Conservation (phyloP, 2,797 vertebrate genomes). For the Lagorchestes hirsutus region DNA sequence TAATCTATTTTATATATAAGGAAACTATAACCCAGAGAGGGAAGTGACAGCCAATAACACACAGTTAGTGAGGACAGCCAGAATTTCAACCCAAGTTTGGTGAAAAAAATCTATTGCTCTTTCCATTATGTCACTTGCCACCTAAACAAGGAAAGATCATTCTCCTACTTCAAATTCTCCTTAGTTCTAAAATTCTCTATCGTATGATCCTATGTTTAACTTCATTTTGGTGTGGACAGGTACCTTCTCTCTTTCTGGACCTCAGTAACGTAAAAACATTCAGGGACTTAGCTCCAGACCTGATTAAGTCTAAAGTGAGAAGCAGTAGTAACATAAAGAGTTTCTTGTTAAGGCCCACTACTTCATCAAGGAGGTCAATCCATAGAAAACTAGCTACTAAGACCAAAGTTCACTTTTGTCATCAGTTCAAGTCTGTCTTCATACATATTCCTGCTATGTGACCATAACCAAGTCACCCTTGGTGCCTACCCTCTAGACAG, state of each 20-base stretch:
- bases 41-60: not conserved
- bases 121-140: not conserved
- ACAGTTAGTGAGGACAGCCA: not conserved
- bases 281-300: not conserved
- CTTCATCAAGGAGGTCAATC: not conserved
- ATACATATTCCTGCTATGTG: not conserved
- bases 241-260: not conserved
- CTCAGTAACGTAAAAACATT: not conserved
- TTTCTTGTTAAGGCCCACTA: not conserved
- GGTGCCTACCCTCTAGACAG: not conserved
- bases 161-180: not conserved
- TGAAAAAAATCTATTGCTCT: not conserved
- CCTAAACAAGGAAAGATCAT: not conserved
- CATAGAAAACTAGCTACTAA: not conserved
- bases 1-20: not conserved
- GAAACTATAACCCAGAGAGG: not conserved
- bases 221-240: not conserved
- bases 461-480: not conserved
- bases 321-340: not conserved
- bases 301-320: not conserved
- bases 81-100: not conserved
- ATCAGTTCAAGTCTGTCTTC: not conserved
- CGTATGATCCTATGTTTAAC: not conserved
- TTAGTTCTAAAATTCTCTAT: not conserved
- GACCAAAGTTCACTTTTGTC: not conserved